Evolutionary conservation across 2,888 invertebrate genomes (phyloP).

Genomic region (Aphodius granarius): DNA sequence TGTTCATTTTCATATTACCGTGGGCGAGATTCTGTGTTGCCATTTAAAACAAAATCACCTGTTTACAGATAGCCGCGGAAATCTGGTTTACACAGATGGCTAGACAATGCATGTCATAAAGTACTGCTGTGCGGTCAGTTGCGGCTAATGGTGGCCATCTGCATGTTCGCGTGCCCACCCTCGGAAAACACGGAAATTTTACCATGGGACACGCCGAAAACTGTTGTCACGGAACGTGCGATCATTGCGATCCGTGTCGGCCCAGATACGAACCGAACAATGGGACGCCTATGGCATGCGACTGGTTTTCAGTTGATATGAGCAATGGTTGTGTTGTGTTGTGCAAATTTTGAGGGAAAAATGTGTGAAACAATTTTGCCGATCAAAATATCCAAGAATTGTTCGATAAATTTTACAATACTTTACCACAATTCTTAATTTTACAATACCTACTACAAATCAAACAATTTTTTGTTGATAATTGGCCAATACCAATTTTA

Average conservation of each 20-base stretch:
- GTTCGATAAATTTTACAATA: no score
- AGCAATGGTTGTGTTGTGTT: no score
- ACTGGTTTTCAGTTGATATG: neutral
- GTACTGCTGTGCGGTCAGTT: slow-evolving; percentile 33
- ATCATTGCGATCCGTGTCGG: neutral
- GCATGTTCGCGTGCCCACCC: neutral
- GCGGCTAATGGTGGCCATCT: slow-evolving; percentile 32
- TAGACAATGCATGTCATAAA: slow-evolving; percentile 38
- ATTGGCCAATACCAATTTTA: no score
- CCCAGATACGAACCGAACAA: neutral
- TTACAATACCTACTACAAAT: no score
- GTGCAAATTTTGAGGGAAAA: no score
- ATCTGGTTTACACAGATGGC: slow-evolving; percentile 38
- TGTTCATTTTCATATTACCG: slow-evolving; percentile 21
- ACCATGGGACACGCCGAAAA: neutral
- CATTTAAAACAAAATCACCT: slow-evolving; percentile 27
- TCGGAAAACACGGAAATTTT: neutral
- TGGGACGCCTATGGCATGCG: neutral
- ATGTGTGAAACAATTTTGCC: no score
- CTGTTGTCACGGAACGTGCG: neutral
- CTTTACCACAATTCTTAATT: no score
- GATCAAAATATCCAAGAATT: no score
- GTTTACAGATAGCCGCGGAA: slow-evolving; percentile 27
- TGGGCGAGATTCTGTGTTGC: neutral
- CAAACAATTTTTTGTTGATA: no score